A percentile compares a stretch with the other conserved stretches of the same genome.
Evolutionary conservation across 2,113 vertebrate genomes (phyloP).

Genomic region (Gallinago paraguaiae): DNA sequence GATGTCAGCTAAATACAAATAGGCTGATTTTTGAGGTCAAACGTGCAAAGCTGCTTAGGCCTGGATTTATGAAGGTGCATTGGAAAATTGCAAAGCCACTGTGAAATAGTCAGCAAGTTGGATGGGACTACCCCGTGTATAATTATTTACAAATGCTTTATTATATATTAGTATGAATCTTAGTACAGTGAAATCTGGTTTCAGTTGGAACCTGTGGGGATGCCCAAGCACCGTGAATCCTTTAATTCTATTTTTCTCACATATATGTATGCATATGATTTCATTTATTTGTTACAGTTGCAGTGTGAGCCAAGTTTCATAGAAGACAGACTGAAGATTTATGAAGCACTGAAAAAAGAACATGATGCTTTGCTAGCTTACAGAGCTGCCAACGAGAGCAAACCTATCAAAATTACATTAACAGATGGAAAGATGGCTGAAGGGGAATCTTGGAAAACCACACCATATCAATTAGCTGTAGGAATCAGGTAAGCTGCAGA

Average conservation of each 20-base stretch:
- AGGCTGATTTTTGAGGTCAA: not conserved
- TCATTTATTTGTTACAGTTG: conserved; percentile 30
- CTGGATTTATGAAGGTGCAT: not conserved
- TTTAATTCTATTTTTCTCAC: not conserved
- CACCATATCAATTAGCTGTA: conserved; percentile 72
- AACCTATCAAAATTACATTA: conserved; percentile 67
- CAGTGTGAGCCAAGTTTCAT: conserved; percentile 62
- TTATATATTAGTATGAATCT: not conserved
- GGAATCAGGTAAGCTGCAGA: conserved; percentile 72
- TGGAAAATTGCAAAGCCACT: not conserved
- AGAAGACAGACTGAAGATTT: conserved; percentile 74
- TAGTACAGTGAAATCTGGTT: not conserved
- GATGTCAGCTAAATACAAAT: not conserved
- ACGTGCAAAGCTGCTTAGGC: not conserved
- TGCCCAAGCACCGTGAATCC: not conserved
- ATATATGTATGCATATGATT: not conserved
- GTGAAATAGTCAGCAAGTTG: not conserved
- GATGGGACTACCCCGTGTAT: not conserved
- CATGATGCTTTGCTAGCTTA: conserved; percentile 61
- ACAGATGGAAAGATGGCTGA: conserved; percentile 41
- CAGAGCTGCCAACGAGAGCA: conserved; percentile 47
- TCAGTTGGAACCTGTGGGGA: not conserved
- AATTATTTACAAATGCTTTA: not conserved
- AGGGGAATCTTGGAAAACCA: conserved; percentile 78
- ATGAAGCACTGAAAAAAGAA: conserved; percentile 74